phyloP scores from a whole-genome alignment of 2,888 invertebrate genomes.

The Drosophila acutilabella region DNA sequence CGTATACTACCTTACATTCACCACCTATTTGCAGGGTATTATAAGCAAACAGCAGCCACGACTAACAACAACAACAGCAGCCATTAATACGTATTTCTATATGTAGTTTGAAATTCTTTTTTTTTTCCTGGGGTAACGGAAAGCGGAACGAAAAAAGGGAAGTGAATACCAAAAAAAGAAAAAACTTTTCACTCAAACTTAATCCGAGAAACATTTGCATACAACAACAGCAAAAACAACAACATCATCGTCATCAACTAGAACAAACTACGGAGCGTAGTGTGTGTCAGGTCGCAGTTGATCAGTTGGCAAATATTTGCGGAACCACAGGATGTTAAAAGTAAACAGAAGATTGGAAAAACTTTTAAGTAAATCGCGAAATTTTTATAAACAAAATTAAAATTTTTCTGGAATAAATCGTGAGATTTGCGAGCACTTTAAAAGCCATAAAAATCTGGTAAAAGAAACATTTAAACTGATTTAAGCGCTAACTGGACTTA shows the following conservation, averaged over 20 bases:
- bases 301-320: slow-evolving; percentile 29
- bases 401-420: neutral
- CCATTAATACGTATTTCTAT: slow-evolving; percentile 66
- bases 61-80: slow-evolving; percentile 21
- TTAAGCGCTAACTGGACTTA: neutral
- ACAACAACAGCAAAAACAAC: slow-evolving; percentile 44
- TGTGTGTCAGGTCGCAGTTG: slow-evolving; percentile 40
- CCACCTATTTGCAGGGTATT: neutral
- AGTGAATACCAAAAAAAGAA: slow-evolving; percentile 11
- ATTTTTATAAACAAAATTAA: neutral
- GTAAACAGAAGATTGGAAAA: slow-evolving; percentile 9
- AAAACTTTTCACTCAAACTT: slow-evolving; percentile 16
- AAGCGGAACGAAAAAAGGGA: slow-evolving; percentile 18
- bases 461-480: neutral
- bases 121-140: slow-evolving; percentile 2
- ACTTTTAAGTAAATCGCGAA: slow-evolving; percentile 1
- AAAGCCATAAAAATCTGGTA: neutral
- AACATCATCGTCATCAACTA: slow-evolving; percentile 6
- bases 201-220: slow-evolving; percentile 61
- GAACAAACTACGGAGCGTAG: slow-evolving; percentile 13
- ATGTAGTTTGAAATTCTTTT: slow-evolving; percentile 14
- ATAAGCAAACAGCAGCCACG: slow-evolving; percentile 41
- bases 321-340: slow-evolving; percentile 13
- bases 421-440: neutral
- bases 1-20: no score